These are phyloP conservation scores for Mus minutoides DNA, from an alignment of 2,797 vertebrate species.

Conservation along the genomic window DNA sequence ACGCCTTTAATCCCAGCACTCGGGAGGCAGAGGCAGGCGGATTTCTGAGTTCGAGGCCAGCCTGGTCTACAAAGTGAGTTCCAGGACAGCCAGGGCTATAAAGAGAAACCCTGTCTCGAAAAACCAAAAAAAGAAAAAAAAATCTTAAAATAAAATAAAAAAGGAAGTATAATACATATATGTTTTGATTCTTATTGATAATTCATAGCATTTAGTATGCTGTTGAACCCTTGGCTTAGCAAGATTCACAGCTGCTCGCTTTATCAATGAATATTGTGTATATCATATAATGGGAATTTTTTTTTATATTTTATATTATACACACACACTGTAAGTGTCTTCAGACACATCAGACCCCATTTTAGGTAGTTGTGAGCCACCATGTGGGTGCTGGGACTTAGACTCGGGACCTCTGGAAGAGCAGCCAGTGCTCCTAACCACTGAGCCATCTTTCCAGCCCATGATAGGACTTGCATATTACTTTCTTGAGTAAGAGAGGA, in stretches of 20 bases:
- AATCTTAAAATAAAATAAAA: no score
- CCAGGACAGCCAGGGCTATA: no score
- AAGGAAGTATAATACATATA: not conserved
- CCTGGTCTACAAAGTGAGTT: no score
- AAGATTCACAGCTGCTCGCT: not conserved
- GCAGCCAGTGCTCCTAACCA: not conserved
- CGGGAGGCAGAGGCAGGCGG: no score
- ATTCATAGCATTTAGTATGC: not conserved
- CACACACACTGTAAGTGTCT: no score
- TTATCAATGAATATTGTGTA: not conserved
- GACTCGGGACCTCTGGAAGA: not conserved
- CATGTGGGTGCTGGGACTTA: not conserved
- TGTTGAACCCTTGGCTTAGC: not conserved
- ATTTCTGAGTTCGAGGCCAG: no score
- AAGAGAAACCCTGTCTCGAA: no score
- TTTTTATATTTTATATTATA: no score
- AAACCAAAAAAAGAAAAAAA: no score
- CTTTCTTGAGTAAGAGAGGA: not conserved
- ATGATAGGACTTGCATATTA: not conserved
- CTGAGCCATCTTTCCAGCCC: not conserved
- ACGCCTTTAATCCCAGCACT: no score
- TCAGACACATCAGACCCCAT: not conserved
- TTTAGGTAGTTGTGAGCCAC: not conserved
- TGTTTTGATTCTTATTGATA: not conserved
- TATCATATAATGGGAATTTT: not conserved